Evolutionary conservation across 2,113 vertebrate species (phyloP), one percentile per base, ranked within the genome.

Genomic region (Baryphthengus martii): DNA sequence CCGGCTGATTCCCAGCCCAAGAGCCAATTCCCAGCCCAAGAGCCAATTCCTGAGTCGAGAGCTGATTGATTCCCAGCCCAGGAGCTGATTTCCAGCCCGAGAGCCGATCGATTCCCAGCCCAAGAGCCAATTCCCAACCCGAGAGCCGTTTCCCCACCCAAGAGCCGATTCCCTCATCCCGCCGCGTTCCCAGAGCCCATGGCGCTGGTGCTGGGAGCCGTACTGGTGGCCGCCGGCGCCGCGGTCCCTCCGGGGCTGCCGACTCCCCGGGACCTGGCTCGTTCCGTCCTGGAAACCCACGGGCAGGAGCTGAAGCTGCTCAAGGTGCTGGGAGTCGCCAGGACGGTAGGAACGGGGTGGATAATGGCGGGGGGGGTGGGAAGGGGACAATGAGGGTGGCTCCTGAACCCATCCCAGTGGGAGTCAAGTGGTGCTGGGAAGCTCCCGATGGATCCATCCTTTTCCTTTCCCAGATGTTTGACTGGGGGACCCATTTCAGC

Each of bases 401-500:
- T 37, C 58, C 26, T 21, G n/a, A 14, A 17, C 58, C 62, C 50
- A 1, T 6, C 40, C 56, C n/a, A 8, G 9, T 1, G 39, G n/a
- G n/a, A n/a, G n/a, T n/a, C 52, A 2, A 3, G 6, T 6, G 17
- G 52, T 5, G 2, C 17, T 13, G 61, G 24, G 52, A 68, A 58
- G 63, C 18, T 53, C 6, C 39, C 47, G 9, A 13, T 7, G 9
- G 26, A 28, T 81, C 68, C 25, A 0, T 59, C 23, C 29, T 39
- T 39, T 39, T 17, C 61, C 11, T 16, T 24, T 10, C 65, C 52
- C 74, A 97, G 96, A 89, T 10, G 2, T 96, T 97, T 33, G 80
- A 92, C 19, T 96, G 96, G 96, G 96, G 95, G 0, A 83, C 82
- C 1, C 95, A 96, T 20, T 97, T 96, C 94, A 95, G 85, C 91